A percentile compares a stretch with the other conserved stretches of the same genome.
Evolutionary conservation across 2,888 invertebrate genomes (phyloP).

Genomic region (Cantharis rustica): DNA sequence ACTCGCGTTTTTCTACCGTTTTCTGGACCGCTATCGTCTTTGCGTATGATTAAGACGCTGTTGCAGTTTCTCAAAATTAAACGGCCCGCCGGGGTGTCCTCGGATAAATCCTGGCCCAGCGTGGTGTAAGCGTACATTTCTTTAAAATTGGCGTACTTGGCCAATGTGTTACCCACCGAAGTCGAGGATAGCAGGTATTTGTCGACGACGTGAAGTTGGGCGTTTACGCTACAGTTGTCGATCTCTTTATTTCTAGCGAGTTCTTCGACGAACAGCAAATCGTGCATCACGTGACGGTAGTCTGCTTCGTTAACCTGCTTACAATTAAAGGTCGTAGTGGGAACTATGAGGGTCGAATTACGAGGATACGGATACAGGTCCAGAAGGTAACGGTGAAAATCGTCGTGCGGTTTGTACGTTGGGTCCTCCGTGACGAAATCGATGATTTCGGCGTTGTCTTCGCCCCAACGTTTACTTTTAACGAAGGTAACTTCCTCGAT

Average conservation of each 20-base stretch:
- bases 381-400: conserved; percentile 62
- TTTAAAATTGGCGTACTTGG: conserved; percentile 76
- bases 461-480: conserved; percentile 64
- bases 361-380: conserved; percentile 70
- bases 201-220: conserved; percentile 65
- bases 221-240: conserved; percentile 70
- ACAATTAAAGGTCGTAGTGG: conserved; percentile 70
- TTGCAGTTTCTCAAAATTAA: conserved; percentile 78
- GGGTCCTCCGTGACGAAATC: conserved; percentile 43
- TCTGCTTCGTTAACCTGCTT: conserved; percentile 68
- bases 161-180: conserved; percentile 70
- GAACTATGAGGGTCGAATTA: conserved; percentile 68
- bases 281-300: conserved; percentile 75
- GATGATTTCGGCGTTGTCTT: conserved; percentile 56
- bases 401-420: conserved; percentile 45
- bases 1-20: conserved; percentile 57
- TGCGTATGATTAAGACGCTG: conserved; percentile 63
- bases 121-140: conserved; percentile 77
- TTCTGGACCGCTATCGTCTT: conserved; percentile 31
- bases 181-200: conserved; percentile 73
- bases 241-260: conserved; percentile 74
- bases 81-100: conserved; percentile 81
- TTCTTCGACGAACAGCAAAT: conserved; percentile 77
- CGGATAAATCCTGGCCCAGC: conserved; percentile 75
- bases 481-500: conserved; percentile 62